These are phyloP conservation scores for Saccopteryx bilineata DNA, from an alignment of 2,113 vertebrate species.

Conservation along the genomic window DNA sequence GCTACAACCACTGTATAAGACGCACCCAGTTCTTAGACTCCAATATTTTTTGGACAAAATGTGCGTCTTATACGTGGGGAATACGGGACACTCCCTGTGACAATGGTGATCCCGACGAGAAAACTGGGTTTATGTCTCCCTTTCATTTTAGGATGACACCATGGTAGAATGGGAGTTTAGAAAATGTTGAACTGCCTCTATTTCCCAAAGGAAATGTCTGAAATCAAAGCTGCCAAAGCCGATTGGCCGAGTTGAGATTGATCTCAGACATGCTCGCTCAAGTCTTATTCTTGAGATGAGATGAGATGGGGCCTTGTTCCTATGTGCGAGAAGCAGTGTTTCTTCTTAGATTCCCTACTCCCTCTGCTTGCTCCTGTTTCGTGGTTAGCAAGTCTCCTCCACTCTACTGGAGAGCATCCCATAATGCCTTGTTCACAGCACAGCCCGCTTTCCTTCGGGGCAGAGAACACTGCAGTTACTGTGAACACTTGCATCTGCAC, in stretches of 20 bases:
- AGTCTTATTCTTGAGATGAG: neutral
- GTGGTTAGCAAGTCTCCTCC: neutral
- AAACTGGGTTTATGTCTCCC: neutral
- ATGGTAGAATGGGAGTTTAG: neutral
- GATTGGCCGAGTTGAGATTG: neutral
- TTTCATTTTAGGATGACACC: neutral
- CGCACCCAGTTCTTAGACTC: no score
- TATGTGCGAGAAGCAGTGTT: neutral
- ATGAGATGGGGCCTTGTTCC: neutral
- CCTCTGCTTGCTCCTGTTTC: neutral
- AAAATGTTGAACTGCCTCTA: neutral
- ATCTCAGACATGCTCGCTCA: neutral
- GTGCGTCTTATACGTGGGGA: no score
- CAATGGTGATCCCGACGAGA: neutral
- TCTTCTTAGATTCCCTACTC: neutral
- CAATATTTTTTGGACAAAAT: no score
- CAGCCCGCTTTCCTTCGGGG: neutral
- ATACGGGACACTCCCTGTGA: neutral
- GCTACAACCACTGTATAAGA: no score
- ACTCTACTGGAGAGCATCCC: neutral
- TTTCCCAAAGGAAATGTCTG: neutral
- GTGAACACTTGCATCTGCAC: neutral
- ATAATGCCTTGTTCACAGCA: neutral
- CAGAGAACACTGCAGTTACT: neutral
- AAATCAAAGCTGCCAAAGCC: neutral